Evolutionary conservation across 2,113 vertebrate genomes (phyloP).

Genomic region (Galemys pyrenaicus): DNA sequence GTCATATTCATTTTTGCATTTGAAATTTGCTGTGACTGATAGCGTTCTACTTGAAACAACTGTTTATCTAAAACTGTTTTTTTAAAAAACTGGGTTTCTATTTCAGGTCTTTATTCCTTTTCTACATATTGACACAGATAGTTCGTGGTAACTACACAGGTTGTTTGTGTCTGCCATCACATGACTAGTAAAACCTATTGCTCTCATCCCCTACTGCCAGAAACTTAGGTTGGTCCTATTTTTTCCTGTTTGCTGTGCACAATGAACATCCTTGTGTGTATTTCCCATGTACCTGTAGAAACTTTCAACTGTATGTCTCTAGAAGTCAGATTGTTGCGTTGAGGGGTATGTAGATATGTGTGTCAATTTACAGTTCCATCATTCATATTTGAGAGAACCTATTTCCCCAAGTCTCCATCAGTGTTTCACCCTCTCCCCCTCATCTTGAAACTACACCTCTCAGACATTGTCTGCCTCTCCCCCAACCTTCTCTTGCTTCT

Average conservation of each 20-base stretch:
- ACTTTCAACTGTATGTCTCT: background rate
- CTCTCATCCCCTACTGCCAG: background rate
- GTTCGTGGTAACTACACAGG: background rate
- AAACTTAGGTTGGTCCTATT: background rate
- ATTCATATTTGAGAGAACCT: background rate
- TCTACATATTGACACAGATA: background rate
- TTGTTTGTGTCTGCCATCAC: no score
- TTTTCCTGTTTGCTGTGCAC: background rate
- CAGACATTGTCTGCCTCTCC: background rate
- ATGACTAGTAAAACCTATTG: background rate
- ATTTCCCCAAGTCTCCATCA: background rate
- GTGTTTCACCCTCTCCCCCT: background rate
- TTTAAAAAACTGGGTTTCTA: background rate
- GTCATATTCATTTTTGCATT: background rate
- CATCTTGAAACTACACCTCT: background rate
- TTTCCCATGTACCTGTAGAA: background rate
- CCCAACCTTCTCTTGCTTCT: background rate
- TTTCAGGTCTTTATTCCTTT: slow-evolving; percentile 28
- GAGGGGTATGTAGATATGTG: background rate
- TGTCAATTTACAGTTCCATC: background rate
- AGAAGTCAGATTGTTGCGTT: background rate
- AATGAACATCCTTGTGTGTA: background rate
- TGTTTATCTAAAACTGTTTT: background rate
- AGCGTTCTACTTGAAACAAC: background rate
- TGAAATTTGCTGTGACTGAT: background rate